A percentile compares a stretch with the other conserved stretches of the same genome.
phyloP scores from a whole-genome alignment of 2,113 vertebrate species.

The Odocoileus virginianus region DNA sequence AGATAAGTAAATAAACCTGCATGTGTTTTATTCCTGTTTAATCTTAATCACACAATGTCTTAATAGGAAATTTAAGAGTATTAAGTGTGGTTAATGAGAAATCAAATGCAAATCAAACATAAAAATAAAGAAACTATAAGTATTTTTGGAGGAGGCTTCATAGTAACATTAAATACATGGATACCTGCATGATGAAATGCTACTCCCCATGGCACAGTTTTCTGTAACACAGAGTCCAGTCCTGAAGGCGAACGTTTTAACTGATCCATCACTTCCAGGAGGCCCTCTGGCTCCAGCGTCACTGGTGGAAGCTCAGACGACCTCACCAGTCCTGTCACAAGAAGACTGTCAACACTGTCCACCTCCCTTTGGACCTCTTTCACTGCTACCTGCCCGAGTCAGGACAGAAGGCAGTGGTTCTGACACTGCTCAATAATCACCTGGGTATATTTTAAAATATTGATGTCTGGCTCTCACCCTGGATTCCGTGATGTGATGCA shows the following conservation, averaged over 20 bases:
- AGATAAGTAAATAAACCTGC: neutral
- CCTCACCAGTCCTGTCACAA: constrained; percentile 69
- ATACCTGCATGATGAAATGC: constrained; percentile 98
- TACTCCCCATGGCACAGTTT: constrained; percentile 93
- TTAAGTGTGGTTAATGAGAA: neutral
- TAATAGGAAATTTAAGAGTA: constrained; percentile 36
- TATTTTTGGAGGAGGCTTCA: neutral
- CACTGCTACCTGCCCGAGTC: neutral
- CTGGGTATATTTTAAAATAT: neutral
- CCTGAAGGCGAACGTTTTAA: constrained; percentile 89
- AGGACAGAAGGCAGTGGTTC: neutral
- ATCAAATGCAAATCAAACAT: constrained; percentile 28
- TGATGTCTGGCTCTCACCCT: neutral
- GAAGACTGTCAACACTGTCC: neutral
- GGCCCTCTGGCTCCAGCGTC: constrained; percentile 82
- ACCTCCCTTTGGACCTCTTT: neutral
- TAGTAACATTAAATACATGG: neutral
- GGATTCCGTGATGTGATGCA: neutral
- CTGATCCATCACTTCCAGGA: constrained; percentile 88
- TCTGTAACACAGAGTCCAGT: constrained; percentile 89
- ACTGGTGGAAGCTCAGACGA: constrained; percentile 77
- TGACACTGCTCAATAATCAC: neutral
- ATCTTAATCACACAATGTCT: constrained; percentile 4
- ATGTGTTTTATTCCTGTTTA: constrained; percentile 6
- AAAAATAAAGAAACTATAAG: constrained; percentile 32